Percentiles rank a stretch among this genome's conserved stretches.
Evolutionary conservation across 2,797 vertebrate species (phyloP).

Genomic region (Cetoscarus ocellatus): DNA sequence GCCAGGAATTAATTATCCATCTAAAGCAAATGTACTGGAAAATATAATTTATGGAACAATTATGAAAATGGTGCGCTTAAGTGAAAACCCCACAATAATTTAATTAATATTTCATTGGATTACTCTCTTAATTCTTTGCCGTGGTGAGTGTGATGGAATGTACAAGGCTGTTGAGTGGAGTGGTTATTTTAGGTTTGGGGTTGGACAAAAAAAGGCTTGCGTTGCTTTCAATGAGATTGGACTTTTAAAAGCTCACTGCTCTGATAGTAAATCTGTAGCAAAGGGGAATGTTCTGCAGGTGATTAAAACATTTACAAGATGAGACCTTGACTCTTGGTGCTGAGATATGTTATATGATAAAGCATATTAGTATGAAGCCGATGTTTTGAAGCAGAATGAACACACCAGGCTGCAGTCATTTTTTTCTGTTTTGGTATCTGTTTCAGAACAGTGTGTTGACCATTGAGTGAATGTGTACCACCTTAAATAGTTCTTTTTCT

Average conservation of each 20-base stretch:
- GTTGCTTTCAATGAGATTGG: conserved; percentile 73
- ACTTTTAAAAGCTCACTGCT: conserved; percentile 59
- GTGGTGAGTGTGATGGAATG: conserved; percentile 64
- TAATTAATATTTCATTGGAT: conserved; percentile 95
- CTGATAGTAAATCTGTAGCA: conserved; percentile 51
- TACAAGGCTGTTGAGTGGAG: conserved; percentile 68
- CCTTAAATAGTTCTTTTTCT: conserved; percentile 37
- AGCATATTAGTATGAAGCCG: conserved; percentile 61
- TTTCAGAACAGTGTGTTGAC: conserved; percentile 27
- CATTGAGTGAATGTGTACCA: conserved; percentile 30
- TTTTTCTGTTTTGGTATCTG: conserved; percentile 14
- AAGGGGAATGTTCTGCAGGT: conserved; percentile 61
- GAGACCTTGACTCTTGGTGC: conserved; percentile 72
- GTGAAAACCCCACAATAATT: conserved; percentile 93
- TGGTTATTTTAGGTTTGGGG: conserved; percentile 64
- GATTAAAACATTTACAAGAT: conserved; percentile 82
- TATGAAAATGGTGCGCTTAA: conserved; percentile 91
- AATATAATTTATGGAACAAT: conserved; percentile 97
- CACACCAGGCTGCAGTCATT: conserved; percentile 5
- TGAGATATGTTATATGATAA: conserved; percentile 67
- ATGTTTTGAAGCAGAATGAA: conserved; percentile 24
- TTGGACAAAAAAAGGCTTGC: conserved; percentile 29
- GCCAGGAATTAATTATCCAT: conserved; percentile 98
- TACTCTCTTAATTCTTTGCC: conserved; percentile 85
- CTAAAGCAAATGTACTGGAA: conserved; percentile 96